phyloP scores from a whole-genome alignment of 2,888 invertebrate species.

The Thymelicus sylvestris region DNA sequence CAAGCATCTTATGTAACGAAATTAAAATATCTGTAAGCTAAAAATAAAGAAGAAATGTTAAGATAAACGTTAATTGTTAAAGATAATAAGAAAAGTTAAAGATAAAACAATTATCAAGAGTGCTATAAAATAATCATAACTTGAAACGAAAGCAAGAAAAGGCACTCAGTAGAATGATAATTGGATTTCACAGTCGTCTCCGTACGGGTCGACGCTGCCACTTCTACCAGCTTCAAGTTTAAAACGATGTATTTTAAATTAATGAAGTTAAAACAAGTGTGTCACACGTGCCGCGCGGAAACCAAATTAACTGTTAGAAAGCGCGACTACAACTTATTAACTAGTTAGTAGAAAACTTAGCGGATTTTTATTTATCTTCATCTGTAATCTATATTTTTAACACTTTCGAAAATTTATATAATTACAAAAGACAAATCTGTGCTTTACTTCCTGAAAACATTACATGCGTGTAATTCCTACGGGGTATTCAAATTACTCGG shows the following conservation, averaged over 20 bases:
- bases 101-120: not conserved
- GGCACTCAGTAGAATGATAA: conserved; percentile 10
- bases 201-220: conserved; percentile 17
- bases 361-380: not conserved
- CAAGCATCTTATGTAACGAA: no score
- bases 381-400: no score
- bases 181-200: conserved; percentile 13
- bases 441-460: no score
- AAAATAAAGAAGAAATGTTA: no score
- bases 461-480: not conserved
- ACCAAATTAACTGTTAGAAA: conserved; percentile 41
- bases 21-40: no score
- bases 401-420: no score
- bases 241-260: conserved; percentile 48
- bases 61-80: no score
- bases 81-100: no score
- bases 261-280: conserved; percentile 50
- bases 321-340: conserved; percentile 26
- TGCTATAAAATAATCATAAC: not conserved
- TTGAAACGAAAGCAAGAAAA: not conserved
- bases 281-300: conserved; percentile 44
- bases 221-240: conserved; percentile 46
- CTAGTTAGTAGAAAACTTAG: not conserved
- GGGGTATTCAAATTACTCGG: not conserved
- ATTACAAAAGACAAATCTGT: no score